These are phyloP conservation scores for Verasper variegatus DNA, from an alignment of 2,113 vertebrate species.

Conservation along the genomic window DNA sequence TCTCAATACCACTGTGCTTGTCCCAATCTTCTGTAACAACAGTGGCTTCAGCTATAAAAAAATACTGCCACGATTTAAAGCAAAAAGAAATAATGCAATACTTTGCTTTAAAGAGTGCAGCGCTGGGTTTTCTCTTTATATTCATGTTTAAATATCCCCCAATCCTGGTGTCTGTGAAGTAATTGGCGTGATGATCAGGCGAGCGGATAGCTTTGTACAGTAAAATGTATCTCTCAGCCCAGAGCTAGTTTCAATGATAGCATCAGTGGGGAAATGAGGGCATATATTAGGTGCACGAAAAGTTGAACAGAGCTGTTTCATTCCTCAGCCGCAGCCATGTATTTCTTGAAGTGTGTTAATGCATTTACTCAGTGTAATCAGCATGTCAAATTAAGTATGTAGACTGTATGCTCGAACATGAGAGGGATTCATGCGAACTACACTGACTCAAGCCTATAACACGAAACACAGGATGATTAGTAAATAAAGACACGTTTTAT, in stretches of 20 bases:
- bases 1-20: not conserved
- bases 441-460: not conserved
- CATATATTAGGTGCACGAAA: slow-evolving; percentile 38
- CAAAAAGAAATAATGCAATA: slow-evolving; percentile 11
- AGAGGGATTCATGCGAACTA: slow-evolving; percentile 31
- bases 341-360: slow-evolving; percentile 38
- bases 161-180: slow-evolving; percentile 33
- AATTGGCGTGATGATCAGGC: slow-evolving; percentile 62
- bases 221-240: slow-evolving; percentile 61
- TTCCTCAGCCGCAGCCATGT: slow-evolving; percentile 14
- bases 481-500: not conserved
- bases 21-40: slow-evolving; percentile 3
- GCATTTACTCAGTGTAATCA: slow-evolving; percentile 41
- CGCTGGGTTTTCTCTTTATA: slow-evolving; percentile 21
- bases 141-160: slow-evolving; percentile 21
- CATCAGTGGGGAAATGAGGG: slow-evolving; percentile 50
- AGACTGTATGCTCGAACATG: slow-evolving; percentile 30
- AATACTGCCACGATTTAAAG: slow-evolving; percentile 10
- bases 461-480: slow-evolving; percentile 10
- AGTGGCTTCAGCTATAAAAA: slow-evolving; percentile 2
- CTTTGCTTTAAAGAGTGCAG: slow-evolving; percentile 7
- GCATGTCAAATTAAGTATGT: slow-evolving; percentile 33
- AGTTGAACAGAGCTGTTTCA: slow-evolving; percentile 33
- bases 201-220: slow-evolving; percentile 61
- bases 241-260: slow-evolving; percentile 58